A percentile compares a stretch with the other conserved stretches of the same genome.
Evolutionary conservation across 2,888 invertebrate species (phyloP).

Genomic region (Oscheius myriophilus): DNA sequence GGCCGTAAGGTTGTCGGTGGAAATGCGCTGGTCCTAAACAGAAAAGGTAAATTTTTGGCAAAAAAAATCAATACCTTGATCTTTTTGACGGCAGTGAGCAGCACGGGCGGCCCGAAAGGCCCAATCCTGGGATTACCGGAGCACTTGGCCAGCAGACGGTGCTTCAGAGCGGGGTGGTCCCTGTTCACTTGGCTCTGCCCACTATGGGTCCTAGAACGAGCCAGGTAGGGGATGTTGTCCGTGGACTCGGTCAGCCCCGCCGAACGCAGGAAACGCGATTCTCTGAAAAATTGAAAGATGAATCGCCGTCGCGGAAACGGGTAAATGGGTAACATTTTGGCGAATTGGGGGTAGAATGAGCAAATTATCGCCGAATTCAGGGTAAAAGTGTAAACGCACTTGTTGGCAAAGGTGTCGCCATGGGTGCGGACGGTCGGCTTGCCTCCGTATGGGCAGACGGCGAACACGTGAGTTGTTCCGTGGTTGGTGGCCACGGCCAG

Average conservation of each 20-base stretch:
- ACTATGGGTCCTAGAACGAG: slow-evolving; percentile 23
- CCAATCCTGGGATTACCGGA: slow-evolving; percentile 84
- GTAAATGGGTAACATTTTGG: too few species aligned
- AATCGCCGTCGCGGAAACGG: too few species aligned
- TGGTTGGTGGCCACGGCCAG: slow-evolving; percentile 88
- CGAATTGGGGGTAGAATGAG: too few species aligned
- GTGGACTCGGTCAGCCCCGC: slow-evolving; percentile 82
- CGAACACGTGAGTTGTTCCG: slow-evolving; percentile 97
- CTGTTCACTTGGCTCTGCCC: slow-evolving; percentile 27
- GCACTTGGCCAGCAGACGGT: slow-evolving; percentile 37
- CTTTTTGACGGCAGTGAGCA: slow-evolving; percentile 85
- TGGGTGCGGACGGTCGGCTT: slow-evolving; percentile 90
- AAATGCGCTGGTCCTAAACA: too few species aligned
- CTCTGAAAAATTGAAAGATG: slow-evolving; percentile 30
- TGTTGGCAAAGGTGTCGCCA: slow-evolving; percentile 91
- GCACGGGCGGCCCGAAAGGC: slow-evolving; percentile 87
- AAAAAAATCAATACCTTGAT: slow-evolving; percentile 75
- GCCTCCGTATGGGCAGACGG: slow-evolving; percentile 87
- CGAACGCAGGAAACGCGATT: slow-evolving; percentile 84
- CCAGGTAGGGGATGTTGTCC: slow-evolving; percentile 30
- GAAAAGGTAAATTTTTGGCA: slow-evolving; percentile 25
- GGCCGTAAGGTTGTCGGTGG: slow-evolving; percentile 61
- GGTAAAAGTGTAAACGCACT: slow-evolving; percentile 70
- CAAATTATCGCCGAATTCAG: neutral
- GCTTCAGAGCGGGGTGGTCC: slow-evolving; percentile 23